Percentiles rank a stretch among this genome's conserved stretches.
phyloP scores from a whole-genome alignment of 2,888 invertebrate genomes.

The Drosophila sordidula region DNA sequence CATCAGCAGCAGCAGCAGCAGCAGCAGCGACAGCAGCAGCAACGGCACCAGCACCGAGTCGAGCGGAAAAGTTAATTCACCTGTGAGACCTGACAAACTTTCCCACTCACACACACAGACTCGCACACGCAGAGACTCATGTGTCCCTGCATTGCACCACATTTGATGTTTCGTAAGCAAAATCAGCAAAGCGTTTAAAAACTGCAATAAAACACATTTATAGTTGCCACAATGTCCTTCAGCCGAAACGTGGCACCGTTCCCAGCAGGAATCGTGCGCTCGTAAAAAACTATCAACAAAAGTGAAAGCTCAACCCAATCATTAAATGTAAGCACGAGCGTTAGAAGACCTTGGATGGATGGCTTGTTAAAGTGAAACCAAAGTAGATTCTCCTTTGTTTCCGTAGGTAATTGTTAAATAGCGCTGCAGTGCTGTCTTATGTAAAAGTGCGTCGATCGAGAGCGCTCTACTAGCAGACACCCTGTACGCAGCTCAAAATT shows the following conservation, averaged over 20 bases:
- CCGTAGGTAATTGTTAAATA: not conserved
- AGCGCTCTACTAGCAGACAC: not conserved
- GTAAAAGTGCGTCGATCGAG: too few relatives aligned
- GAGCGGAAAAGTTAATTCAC: constrained; percentile 79
- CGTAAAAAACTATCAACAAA: constrained; percentile 64
- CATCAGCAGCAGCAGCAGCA: constrained; percentile 28
- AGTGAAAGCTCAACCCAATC: constrained; percentile 57
- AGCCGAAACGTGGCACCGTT: constrained; percentile 24
- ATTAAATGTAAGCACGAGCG: constrained; percentile 45
- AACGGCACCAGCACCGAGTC: constrained; percentile 53
- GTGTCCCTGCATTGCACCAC: constrained; percentile 32
- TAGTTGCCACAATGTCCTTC: constrained; percentile 70
- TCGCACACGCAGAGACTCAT: constrained; percentile 8
- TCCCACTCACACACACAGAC: constrained; percentile 41
- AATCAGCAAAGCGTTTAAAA: constrained; percentile 80
- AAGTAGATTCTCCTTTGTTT: constrained; percentile 3
- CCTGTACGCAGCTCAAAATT: not conserved
- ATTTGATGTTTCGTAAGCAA: constrained; percentile 70
- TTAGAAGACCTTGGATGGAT: constrained; percentile 22
- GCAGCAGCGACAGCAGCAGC: constrained; percentile 27
- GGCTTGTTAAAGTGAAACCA: constrained; percentile 14
- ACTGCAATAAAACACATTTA: constrained; percentile 78
- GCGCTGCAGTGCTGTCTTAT: not conserved
- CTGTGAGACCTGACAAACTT: constrained; percentile 79
- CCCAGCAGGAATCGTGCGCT: constrained; percentile 49